Evolutionary conservation across 1,140 invertebrate species (phyloP).

Genomic region (Bactericera cockerelli): DNA sequence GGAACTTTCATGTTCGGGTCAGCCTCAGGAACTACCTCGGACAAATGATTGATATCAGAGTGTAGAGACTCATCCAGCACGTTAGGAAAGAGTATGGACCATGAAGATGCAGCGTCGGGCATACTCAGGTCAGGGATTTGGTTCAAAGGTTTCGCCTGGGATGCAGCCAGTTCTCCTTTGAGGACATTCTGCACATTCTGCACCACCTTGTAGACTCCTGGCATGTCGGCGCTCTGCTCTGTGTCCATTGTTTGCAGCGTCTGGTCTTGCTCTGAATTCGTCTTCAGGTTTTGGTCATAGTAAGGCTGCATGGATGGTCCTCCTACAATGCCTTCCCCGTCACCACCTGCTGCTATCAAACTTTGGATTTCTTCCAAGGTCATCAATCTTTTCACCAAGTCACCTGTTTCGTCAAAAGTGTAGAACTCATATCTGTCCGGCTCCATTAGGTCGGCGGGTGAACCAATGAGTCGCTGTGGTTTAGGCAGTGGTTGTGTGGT

Average conservation of each 20-base stretch:
- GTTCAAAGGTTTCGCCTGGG: conserved; percentile 41
- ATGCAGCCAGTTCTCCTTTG: conserved; percentile 52
- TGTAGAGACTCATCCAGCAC: conserved; percentile 13
- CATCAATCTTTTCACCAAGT: conserved; percentile 64
- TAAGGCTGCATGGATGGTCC: conserved; percentile 24
- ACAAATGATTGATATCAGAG: conserved; percentile 11
- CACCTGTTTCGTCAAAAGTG: conserved; percentile 62
- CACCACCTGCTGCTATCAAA: conserved; percentile 60
- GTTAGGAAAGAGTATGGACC: conserved; percentile 58
- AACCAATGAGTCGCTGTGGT: conserved; percentile 32
- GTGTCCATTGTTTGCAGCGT: conserved; percentile 19
- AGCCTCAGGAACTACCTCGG: background rate
- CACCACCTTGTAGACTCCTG: conserved; percentile 59
- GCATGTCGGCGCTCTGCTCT: conserved; percentile 28
- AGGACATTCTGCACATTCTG: conserved; percentile 65
- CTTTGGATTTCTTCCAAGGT: conserved; percentile 65
- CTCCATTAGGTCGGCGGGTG: conserved; percentile 52
- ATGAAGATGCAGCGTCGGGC: conserved; percentile 52
- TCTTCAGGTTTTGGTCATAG: conserved; percentile 23
- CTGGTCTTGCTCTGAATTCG: conserved; percentile 12
- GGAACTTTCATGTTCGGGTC: background rate
- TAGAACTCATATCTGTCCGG: conserved; percentile 70
- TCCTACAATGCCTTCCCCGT: conserved; percentile 34
- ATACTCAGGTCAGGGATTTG: conserved; percentile 37
- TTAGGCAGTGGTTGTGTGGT: conserved; percentile 38